Percentiles rank a stretch among this genome's conserved stretches.
These are phyloP conservation scores for Machimus atricapillus DNA, from an alignment of 2,888 invertebrate species.

Conservation along the genomic window DNA sequence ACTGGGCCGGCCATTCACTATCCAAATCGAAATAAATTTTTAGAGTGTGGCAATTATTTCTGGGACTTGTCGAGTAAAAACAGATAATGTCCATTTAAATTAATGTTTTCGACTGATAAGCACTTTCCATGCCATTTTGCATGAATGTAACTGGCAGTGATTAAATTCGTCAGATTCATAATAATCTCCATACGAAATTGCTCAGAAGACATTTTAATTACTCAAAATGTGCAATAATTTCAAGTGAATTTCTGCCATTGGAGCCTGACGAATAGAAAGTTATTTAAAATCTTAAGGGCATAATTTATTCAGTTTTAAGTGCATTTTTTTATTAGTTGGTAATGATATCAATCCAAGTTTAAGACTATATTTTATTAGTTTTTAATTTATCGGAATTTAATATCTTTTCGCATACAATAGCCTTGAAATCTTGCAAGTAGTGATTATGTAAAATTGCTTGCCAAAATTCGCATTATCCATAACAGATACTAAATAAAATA, in stretches of 20 bases:
- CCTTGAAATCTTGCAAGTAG: too few species aligned
- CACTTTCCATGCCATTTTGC: not conserved
- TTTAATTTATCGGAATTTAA: too few species aligned
- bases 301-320: too few species aligned
- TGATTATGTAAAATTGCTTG: too few species aligned
- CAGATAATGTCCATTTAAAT: conserved; percentile 14
- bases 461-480: too few species aligned
- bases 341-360: too few species aligned
- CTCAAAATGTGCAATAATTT: not conserved
- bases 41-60: not conserved
- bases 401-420: too few species aligned
- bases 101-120: conserved; percentile 15
- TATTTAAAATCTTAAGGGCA: not conserved
- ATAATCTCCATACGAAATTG: not conserved
- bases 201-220: not conserved
- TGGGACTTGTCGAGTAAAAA: not conserved
- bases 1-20: conserved; percentile 2
- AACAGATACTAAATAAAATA: too few species aligned
- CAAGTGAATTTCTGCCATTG: not conserved
- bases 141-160: not conserved
- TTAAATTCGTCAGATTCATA: not conserved
- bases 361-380: too few species aligned
- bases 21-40: not conserved
- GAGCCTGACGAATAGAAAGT: not conserved
- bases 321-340: too few species aligned